These are phyloP conservation scores for Melanotus villosus DNA, from an alignment of 2,888 invertebrate genomes.

Conservation along the genomic window DNA sequence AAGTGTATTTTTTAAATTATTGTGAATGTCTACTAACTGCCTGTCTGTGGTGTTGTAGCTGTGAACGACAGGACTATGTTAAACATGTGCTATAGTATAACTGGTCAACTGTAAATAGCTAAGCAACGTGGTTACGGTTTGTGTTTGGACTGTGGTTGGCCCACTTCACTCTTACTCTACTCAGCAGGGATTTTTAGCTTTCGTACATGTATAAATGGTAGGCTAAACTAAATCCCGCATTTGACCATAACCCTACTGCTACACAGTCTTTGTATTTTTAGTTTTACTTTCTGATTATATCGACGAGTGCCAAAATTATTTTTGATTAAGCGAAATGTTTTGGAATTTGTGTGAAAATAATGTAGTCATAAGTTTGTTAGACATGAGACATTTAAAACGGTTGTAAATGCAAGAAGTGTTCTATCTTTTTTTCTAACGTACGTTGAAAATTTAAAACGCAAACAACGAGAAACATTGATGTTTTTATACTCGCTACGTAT, in stretches of 20 bases:
- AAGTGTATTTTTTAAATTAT: constrained; percentile 59
- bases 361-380: constrained; percentile 3
- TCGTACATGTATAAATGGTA: constrained; percentile 21
- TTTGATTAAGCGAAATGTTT: constrained; percentile 7
- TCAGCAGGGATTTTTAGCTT: constrained; percentile 25
- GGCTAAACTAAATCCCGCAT: constrained; percentile 10
- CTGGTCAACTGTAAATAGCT: constrained; percentile 65
- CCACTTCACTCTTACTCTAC: constrained; percentile 41
- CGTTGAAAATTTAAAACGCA: neutral
- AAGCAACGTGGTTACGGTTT: constrained; percentile 62
- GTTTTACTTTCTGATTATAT: constrained; percentile 22
- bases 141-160: constrained; percentile 59
- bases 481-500: no score
- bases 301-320: constrained; percentile 45
- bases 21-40: constrained; percentile 55
- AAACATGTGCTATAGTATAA: constrained; percentile 64
- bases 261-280: constrained; percentile 34
- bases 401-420: constrained; percentile 4
- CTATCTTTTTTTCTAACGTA: neutral
- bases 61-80: constrained; percentile 60
- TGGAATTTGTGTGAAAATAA: constrained; percentile 18
- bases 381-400: neutral
- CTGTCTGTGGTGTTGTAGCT: constrained; percentile 56
- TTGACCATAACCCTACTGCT: neutral
- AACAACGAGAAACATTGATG: no score